Conservation (phyloP, 2,113 vertebrate species). For the Lontra canadensis region DNA sequence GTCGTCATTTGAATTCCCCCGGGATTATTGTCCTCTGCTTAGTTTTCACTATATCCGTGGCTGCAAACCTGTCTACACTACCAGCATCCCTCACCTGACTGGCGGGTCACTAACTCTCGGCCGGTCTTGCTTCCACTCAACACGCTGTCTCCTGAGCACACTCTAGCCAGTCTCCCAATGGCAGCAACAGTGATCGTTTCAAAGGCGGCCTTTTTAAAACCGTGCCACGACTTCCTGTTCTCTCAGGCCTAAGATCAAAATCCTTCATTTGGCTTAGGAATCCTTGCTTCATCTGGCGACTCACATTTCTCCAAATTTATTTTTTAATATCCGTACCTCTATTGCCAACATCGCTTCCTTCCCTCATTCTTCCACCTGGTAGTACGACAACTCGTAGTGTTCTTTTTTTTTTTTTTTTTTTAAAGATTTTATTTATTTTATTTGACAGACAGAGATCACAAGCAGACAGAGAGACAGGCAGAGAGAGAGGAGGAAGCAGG, state of each 20-base stretch:
- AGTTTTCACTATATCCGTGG: background rate
- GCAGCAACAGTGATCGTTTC: background rate
- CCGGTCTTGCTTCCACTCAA: background rate
- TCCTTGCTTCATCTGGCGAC: too few relatives aligned
- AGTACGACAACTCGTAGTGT: too few relatives aligned
- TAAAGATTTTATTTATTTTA: too few relatives aligned
- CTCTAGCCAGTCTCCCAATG: background rate
- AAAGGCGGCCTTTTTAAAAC: background rate
- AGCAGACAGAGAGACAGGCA: too few relatives aligned
- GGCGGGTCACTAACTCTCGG: background rate
- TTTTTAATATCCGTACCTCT: fast-evolving
- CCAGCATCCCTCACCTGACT: background rate
- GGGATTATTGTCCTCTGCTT: background rate
- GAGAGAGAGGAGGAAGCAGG: too few relatives aligned
- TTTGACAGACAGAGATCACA: too few relatives aligned
- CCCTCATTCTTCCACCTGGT: fast-evolving
- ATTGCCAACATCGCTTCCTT: fast-evolving
- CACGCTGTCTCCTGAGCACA: fast-evolving
- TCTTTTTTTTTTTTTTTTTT: background rate
- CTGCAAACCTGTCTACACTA: background rate
- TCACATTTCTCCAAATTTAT: background rate
- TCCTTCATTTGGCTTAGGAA: background rate
- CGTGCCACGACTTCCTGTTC: background rate
- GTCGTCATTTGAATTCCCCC: fast-evolving
- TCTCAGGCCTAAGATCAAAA: background rate